Base-by-base conservation (phyloP, 2,797 vertebrate species). In the Hemibagrus guttatus region DNA sequence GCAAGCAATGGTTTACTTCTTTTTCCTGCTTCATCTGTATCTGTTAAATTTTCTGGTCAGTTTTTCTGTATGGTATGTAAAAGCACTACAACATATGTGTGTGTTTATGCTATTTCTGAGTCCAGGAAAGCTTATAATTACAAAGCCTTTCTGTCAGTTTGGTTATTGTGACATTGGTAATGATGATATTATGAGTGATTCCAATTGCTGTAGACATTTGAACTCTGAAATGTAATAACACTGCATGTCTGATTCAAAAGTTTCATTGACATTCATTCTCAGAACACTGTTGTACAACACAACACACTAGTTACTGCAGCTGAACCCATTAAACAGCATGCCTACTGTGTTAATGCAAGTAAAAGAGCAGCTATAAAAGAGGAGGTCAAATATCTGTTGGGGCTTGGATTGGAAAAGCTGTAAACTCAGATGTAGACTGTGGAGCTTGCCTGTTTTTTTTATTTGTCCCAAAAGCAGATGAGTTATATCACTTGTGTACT, bases 401-500 rank as follows among this genome's bases (percentile, higher is more conserved):
- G 52, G 7, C 28, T 83, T 54, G 21, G 23, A 28, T 75, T 79
- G 14, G 63, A 54, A 52, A 61, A 59, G 42, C 39, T 17, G 49
- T 54, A 76, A n/a, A 8, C 46, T 64, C 26, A 49, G 71, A 49
- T 35, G 54, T 26, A 83, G 79, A 52, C 63, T 58, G 1, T 86
- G 76, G 71, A 87, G 85, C 35, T 90, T 52, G 6, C 81, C 59
- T 13, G 84, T 75, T 52, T 46, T 52, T 46, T 89, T 49, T 89
- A 23, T 49, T 87, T 21, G 84, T 87, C 12, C 58, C 59, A 5
- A 89, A 89, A 42, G 21, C 75, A 11, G 64, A 87, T 87, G 66
- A 54, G 3, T 81, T 78, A 7, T 68, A 61, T 21, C 74, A 59
- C 2, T 61, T 86, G 46, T 86, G 72, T 52, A 86, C 31, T 23